Base-by-base conservation (phyloP, 2,888 invertebrate species). In the Drosophila putrida region DNA sequence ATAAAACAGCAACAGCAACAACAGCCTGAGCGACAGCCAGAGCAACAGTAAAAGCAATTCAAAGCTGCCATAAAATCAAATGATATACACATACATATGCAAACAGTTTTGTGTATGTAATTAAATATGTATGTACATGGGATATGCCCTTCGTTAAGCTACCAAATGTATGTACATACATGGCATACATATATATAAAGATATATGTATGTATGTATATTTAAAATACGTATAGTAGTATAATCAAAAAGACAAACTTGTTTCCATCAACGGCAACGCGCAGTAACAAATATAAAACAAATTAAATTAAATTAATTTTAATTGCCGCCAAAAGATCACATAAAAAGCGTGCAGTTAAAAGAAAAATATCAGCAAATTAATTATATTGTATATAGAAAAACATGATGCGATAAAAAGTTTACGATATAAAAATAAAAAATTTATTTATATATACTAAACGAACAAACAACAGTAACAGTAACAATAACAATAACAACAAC, bases 251-350 rank as follows among this genome's bases (percentile, higher is more conserved):
- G 63, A 69, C 64, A 82, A 80, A 82, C 82, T 75, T 80, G 82
- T 84, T 82, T 79, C 63, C 55, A 61, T 54, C 78, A 68, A 58
- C 80, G 61, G 54, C 75, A 61, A 25, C 77, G 69, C 50, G 69
- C 68, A 64, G 68, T 53, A 65, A 86, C 71, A 72, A 69, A 80
- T 84, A 78, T 82, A 79, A 83, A 79, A 76, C 83, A 86, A 82
- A 81, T 83, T 86, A 82, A 87, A 83, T 83, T 84, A 82, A 83
- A 87, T 82, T 87, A 63, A 84, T 81, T 83, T 83, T 86, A 83
- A 83, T 83, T 86, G 84, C 86, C 72, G 71, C 86, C 80, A 77
- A 74, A 83, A 83, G 72, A 83, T 81, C 87, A 80, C 82, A 86
- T 86, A 79, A 83, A 86, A 81, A 78, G 84, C 84, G 84, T 82